Conservation (phyloP, 2,797 vertebrate genomes). For the Hemitrygon akajei region DNA sequence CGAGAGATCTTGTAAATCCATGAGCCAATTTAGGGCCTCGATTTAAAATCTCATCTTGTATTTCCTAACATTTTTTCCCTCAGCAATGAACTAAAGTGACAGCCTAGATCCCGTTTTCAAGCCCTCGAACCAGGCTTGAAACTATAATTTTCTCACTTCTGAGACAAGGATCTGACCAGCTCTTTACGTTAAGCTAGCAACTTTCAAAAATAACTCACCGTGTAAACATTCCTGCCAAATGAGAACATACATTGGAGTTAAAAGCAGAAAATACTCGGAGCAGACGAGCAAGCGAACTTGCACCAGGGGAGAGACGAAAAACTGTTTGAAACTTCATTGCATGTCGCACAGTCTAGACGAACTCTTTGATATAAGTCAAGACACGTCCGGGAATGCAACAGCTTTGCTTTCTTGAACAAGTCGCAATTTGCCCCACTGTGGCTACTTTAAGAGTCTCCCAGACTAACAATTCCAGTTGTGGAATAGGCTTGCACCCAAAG, state of each 20-base stretch:
- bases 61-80: background rate
- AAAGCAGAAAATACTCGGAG: background rate
- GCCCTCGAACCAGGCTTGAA: background rate
- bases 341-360: background rate
- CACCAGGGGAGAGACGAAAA: background rate
- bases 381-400: conserved; percentile 7
- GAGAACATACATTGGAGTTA: background rate
- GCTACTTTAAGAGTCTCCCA: background rate
- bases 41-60: background rate
- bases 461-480: too few species aligned
- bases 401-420: background rate
- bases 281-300: background rate
- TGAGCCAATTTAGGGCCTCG: background rate
- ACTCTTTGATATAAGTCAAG: background rate
- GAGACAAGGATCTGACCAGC: background rate
- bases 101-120: background rate
- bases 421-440: background rate
- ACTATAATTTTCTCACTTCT: background rate
- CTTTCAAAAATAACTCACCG: conserved; percentile 4
- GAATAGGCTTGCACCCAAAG: background rate
- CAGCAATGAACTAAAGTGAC: background rate
- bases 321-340: background rate
- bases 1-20: background rate
- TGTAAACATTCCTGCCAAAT: background rate
- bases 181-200: too few species aligned